phyloP scores from a whole-genome alignment of 1,140 invertebrate species.

The Trichoplusia ni region DNA sequence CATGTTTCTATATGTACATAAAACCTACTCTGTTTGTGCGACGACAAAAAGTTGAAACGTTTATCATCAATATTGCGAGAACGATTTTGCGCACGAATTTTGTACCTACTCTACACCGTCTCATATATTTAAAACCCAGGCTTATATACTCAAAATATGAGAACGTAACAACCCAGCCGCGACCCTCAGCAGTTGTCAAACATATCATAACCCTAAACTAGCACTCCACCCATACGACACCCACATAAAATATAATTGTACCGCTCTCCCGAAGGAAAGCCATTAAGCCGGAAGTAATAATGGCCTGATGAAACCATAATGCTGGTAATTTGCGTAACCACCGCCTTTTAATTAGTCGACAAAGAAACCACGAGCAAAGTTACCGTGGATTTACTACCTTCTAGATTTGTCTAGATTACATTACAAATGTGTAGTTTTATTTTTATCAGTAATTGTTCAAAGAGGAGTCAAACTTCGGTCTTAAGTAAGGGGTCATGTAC shows the following conservation, averaged over 20 bases:
- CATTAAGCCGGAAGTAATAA: constrained; percentile 51
- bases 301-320: constrained; percentile 58
- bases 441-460: too few species aligned
- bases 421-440: too few species aligned
- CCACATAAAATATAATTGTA: constrained; percentile 33
- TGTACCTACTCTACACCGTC: too few species aligned
- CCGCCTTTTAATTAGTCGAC: constrained; percentile 54
- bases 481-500: too few species aligned
- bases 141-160: too few species aligned
- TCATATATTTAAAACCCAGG: too few species aligned
- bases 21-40: too few species aligned
- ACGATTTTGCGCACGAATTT: too few species aligned
- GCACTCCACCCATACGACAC: constrained; percentile 2
- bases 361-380: constrained; percentile 47
- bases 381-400: constrained; percentile 6
- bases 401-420: constrained; percentile 32
- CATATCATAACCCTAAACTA: background rate
- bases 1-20: too few species aligned
- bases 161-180: background rate
- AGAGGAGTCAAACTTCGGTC: too few species aligned
- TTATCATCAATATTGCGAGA: too few species aligned
- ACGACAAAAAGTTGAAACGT: too few species aligned
- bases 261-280: constrained; percentile 34
- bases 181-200: background rate
- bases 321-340: constrained; percentile 57